Percentiles rank a stretch among this genome's conserved stretches.
phyloP scores from a whole-genome alignment of 2,888 invertebrate species.

The Agrypnus murinus region DNA sequence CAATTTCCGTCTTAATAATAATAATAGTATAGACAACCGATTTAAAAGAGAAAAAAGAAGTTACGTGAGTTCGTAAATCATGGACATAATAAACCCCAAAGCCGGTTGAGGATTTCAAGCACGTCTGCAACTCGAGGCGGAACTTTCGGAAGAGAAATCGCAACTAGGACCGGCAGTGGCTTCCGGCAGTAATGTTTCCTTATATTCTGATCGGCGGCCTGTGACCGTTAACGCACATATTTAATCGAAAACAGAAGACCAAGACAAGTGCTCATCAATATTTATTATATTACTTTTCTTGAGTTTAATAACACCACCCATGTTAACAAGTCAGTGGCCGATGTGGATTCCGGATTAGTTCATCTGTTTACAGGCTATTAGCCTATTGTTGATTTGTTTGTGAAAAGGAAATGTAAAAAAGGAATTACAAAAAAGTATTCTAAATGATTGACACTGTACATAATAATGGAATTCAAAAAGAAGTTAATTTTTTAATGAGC shows the following conservation, averaged over 20 bases:
- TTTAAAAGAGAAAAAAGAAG: slow-evolving; percentile 8
- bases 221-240: slow-evolving; percentile 33
- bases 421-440: no score
- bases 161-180: slow-evolving; percentile 34
- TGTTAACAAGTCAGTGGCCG: slow-evolving; percentile 2
- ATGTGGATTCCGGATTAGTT: background rate
- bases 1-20: slow-evolving; percentile 25
- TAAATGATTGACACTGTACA: no score
- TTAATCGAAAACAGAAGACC: slow-evolving; percentile 5
- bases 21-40: background rate
- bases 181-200: slow-evolving; percentile 48
- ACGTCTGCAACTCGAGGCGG: slow-evolving; percentile 42
- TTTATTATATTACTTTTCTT: background rate
- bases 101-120: slow-evolving; percentile 42
- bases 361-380: background rate
- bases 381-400: background rate
- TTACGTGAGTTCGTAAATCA: slow-evolving; percentile 26
- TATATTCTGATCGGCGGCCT: slow-evolving; percentile 40
- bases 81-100: slow-evolving; percentile 15
- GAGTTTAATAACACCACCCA: background rate
- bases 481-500: no score
- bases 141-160: slow-evolving; percentile 53
- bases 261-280: slow-evolving; percentile 13
- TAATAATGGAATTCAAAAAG: no score
- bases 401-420: background rate